Conservation (phyloP, 2,113 vertebrate species). For the Chionomys nivalis region DNA sequence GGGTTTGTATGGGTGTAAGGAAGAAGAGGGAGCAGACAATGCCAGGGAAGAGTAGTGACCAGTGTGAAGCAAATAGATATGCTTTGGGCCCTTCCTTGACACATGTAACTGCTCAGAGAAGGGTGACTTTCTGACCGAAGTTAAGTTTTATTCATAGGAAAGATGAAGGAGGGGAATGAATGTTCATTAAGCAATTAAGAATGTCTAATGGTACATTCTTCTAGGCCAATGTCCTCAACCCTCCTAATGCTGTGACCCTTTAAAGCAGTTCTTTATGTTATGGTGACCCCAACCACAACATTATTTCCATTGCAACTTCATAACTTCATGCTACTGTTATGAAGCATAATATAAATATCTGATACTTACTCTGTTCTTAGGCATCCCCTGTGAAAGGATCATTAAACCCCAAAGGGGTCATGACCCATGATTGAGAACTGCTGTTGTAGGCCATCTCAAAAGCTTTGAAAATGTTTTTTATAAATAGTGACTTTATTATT, state of each 20-base stretch:
- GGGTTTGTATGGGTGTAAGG: background rate
- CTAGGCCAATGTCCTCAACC: background rate
- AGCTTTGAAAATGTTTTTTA: conserved; percentile 30
- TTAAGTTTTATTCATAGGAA: conserved; percentile 36
- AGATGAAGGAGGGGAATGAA: background rate
- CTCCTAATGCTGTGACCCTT: background rate
- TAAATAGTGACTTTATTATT: conserved; percentile 1
- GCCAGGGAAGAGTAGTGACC: background rate
- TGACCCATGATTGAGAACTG: background rate
- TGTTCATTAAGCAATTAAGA: conserved; percentile 22
- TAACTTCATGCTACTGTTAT: background rate
- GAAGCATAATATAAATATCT: background rate
- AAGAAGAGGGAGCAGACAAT: background rate
- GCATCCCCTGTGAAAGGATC: background rate
- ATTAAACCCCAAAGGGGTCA: background rate
- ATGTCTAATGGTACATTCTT: background rate
- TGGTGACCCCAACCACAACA: background rate
- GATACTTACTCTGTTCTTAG: background rate
- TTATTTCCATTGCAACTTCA: background rate
- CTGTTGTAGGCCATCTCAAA: conserved; percentile 29
- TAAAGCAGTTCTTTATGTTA: background rate
- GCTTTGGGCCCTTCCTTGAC: background rate
- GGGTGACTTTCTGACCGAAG: conserved; percentile 8
- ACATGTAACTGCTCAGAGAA: background rate
- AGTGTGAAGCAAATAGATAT: conserved; percentile 3